Evolutionary conservation across 2,888 invertebrate species (phyloP).

Genomic region (Scelioninae gen. 1): DNA sequence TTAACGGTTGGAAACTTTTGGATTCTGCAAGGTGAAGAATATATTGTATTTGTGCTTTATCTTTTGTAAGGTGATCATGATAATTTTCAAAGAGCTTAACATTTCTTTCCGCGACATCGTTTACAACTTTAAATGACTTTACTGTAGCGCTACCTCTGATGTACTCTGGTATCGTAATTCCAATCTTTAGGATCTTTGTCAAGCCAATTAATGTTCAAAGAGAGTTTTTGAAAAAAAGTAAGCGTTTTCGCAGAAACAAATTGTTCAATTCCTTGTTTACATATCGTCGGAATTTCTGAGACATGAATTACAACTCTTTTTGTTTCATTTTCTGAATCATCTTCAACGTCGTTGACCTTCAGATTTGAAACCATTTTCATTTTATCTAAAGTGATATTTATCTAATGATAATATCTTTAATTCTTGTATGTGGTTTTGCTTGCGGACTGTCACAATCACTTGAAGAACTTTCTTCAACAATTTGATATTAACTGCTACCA

Average conservation of each 20-base stretch:
- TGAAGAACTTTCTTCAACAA: conserved; percentile 23
- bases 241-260: conserved; percentile 34
- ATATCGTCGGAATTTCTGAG: conserved; percentile 28
- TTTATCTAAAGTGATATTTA: no score
- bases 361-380: conserved; percentile 37
- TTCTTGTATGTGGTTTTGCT: conserved; percentile 28
- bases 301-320: conserved; percentile 33
- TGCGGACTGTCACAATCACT: conserved; percentile 12
- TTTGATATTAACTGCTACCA: conserved; percentile 31
- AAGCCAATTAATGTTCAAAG: conserved; percentile 17
- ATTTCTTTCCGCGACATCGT: conserved; percentile 36
- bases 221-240: conserved; percentile 22
- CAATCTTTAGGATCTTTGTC: conserved; percentile 22
- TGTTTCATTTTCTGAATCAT: conserved; percentile 1
- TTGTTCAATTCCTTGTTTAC: conserved; percentile 43
- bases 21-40: conserved; percentile 37
- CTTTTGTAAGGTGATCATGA: conserved; percentile 39
- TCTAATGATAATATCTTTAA: conserved; percentile 20
- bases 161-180: conserved; percentile 20
- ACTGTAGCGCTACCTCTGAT: conserved; percentile 32
- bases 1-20: conserved; percentile 19
- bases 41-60: conserved; percentile 39
- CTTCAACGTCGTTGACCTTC: conserved; percentile 19
- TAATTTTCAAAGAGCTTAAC: conserved; percentile 46
- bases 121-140: conserved; percentile 42